A percentile compares a stretch with the other conserved stretches of the same genome.
Conservation (phyloP, 1,140 invertebrate genomes). For the Calosoma granatense region DNA sequence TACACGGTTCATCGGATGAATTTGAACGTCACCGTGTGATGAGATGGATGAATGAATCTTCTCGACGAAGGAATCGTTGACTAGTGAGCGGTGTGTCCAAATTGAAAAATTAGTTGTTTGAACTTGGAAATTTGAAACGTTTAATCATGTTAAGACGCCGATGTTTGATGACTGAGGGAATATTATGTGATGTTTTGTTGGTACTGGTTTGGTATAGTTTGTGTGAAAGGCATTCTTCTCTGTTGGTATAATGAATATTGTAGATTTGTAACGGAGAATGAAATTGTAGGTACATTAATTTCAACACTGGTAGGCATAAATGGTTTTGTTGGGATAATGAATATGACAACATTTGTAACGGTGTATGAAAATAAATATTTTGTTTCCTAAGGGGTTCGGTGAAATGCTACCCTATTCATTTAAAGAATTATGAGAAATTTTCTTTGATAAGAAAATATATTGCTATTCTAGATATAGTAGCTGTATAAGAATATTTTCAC, state of each 20-base stretch:
- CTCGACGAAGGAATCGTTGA: not conserved
- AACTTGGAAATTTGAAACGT: slow-evolving; percentile 1
- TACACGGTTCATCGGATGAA: not conserved
- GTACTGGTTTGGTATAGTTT: not conserved
- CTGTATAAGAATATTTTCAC: too few species aligned
- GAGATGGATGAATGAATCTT: not conserved
- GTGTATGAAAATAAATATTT: too few species aligned
- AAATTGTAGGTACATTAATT: not conserved
- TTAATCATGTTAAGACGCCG: not conserved
- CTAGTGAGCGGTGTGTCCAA: not conserved
- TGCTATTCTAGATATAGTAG: too few species aligned
- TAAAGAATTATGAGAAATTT: too few species aligned
- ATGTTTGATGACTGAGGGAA: not conserved
- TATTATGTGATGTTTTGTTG: not conserved
- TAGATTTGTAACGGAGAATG: not conserved
- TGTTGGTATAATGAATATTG: slow-evolving; percentile 1
- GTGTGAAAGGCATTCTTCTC: not conserved
- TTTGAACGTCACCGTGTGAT: not conserved
- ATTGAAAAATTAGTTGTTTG: slow-evolving; percentile 7
- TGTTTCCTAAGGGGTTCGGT: too few species aligned
- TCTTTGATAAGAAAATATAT: too few species aligned
- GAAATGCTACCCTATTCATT: too few species aligned
- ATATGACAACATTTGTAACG: too few species aligned
- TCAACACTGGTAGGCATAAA: not conserved
- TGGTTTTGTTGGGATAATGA: not conserved